phyloP scores from a whole-genome alignment of 2,888 invertebrate genomes.

The Agonum fuliginosum region DNA sequence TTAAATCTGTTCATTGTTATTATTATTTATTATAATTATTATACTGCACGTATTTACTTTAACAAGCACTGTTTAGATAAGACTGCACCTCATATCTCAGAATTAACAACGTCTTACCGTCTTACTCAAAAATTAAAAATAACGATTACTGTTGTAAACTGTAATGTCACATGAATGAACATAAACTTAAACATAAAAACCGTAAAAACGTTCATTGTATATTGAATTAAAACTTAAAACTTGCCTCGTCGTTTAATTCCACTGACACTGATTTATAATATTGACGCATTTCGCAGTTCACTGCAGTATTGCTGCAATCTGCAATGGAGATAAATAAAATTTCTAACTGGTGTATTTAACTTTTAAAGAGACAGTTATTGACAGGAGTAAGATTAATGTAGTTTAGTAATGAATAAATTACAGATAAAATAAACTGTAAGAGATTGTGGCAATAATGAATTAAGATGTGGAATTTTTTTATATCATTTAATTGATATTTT shows the following conservation, averaged over 20 bases:
- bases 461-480: too few relatives aligned
- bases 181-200: not conserved
- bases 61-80: not conserved
- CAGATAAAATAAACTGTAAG: too few relatives aligned
- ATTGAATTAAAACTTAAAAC: not conserved
- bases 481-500: too few relatives aligned
- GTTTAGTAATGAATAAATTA: too few relatives aligned
- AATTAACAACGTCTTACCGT: not conserved
- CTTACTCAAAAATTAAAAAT: slow-evolving; percentile 32
- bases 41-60: too few relatives aligned
- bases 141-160: slow-evolving; percentile 29
- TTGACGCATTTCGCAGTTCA: not conserved
- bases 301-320: not conserved
- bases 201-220: not conserved
- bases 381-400: too few relatives aligned
- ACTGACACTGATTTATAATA: slow-evolving; percentile 6
- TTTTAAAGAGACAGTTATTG: too few relatives aligned
- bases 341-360: too few relatives aligned
- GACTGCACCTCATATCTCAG: not conserved
- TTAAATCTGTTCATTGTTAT: too few relatives aligned
- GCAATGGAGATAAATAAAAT: too few relatives aligned
- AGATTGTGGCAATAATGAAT: too few relatives aligned
- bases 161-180: not conserved
- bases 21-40: too few relatives aligned
- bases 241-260: not conserved